Percentiles rank a stretch among this genome's conserved stretches.
These are phyloP conservation scores for Tetramorium bicarinatum DNA, from an alignment of 2,888 invertebrate genomes.

Conservation along the genomic window DNA sequence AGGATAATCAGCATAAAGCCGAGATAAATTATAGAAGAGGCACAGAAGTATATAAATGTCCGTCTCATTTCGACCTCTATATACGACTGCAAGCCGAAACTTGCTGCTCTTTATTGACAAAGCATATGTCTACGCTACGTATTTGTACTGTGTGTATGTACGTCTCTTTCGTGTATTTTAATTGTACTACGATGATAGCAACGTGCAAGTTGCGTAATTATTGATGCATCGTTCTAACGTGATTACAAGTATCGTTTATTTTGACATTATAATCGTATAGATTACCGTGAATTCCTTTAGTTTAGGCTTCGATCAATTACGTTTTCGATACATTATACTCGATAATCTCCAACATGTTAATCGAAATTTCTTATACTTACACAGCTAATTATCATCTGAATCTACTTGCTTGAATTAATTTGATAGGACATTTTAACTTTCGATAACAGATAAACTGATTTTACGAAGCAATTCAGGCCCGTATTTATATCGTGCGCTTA, in stretches of 20 bases:
- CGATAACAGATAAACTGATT: conserved; percentile 8
- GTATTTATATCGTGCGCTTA: neutral
- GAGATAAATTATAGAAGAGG: neutral
- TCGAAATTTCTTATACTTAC: neutral
- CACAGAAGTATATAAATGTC: conserved; percentile 25
- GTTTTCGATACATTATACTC: neutral
- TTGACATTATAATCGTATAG: conserved; percentile 33
- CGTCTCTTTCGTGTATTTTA: conserved; percentile 72
- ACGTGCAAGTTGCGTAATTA: conserved; percentile 63
- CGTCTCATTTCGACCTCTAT: conserved; percentile 59
- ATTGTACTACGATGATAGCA: conserved; percentile 69
- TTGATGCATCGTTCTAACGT: conserved; percentile 55
- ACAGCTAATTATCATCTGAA: neutral
- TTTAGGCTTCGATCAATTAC: conserved; percentile 5
- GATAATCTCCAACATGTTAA: conserved; percentile 9
- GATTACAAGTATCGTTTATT: conserved; percentile 42
- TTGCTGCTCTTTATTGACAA: conserved; percentile 55
- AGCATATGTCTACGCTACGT: conserved; percentile 62
- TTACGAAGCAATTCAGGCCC: neutral
- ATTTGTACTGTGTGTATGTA: conserved; percentile 70
- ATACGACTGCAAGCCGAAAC: conserved; percentile 60
- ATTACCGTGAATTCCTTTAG: conserved; percentile 18
- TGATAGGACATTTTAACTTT: neutral
- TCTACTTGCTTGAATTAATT: neutral
- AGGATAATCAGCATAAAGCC: conserved; percentile 1